These are phyloP conservation scores for Allophyes oxyacanthae DNA, from an alignment of 2,888 invertebrate genomes.

Conservation along the genomic window DNA sequence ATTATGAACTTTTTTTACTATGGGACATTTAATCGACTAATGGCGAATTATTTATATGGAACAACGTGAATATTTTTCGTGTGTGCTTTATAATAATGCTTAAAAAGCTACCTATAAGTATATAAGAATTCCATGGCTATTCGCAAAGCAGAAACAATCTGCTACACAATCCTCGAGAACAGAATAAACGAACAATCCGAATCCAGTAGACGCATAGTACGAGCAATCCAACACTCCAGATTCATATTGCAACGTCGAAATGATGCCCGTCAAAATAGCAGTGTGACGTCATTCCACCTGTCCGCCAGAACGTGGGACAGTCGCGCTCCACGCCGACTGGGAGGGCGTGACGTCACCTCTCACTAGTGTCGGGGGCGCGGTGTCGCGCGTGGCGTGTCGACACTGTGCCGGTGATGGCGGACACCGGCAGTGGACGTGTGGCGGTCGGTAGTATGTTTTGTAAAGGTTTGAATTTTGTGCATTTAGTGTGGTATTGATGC, in stretches of 20 bases:
- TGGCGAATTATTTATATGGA: too few species aligned
- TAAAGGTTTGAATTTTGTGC: neutral
- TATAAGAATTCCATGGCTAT: too few species aligned
- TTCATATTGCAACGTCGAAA: neutral
- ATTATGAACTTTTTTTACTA: too few species aligned
- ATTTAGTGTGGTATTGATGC: neutral
- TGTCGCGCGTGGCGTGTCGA: conserved; percentile 9
- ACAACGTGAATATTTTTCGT: too few species aligned
- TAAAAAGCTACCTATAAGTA: too few species aligned
- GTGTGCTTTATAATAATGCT: too few species aligned
- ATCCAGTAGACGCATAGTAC: neutral
- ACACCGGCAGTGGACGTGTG: conserved; percentile 4
- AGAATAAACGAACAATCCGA: too few species aligned
- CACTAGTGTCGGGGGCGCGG: neutral
- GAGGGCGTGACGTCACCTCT: conserved; percentile 21
- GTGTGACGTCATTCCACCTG: conserved; percentile 29
- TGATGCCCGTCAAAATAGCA: conserved; percentile 4
- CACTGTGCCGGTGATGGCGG: conserved; percentile 12
- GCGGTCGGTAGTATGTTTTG: neutral
- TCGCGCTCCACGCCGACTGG: conserved; percentile 6
- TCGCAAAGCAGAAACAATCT: too few species aligned
- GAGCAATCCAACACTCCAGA: neutral
- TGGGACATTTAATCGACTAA: too few species aligned
- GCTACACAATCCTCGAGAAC: too few species aligned
- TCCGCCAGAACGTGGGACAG: conserved; percentile 10